Evolutionary conservation across 2,797 vertebrate species (phyloP).

Genomic region (Sternarchorhynchus goeldii): DNA sequence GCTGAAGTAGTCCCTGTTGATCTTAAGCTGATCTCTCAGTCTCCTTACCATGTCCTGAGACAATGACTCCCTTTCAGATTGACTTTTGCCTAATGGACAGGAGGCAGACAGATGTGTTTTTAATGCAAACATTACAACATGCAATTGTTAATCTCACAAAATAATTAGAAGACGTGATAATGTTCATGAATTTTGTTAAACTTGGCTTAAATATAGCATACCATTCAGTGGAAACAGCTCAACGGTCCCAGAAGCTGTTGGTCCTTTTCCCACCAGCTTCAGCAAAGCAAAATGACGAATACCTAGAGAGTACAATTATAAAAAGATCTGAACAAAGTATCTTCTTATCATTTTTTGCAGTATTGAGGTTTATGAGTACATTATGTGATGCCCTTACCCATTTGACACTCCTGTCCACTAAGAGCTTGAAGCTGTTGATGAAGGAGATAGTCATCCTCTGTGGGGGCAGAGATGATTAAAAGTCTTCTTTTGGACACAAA

Average conservation of each 20-base stretch:
- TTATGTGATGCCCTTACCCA: constrained; percentile 66
- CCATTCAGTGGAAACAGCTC: constrained; percentile 79
- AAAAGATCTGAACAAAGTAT: background rate
- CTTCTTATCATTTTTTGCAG: background rate
- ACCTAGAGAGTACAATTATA: constrained; percentile 60
- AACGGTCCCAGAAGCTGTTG: constrained; percentile 71
- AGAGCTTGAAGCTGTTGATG: constrained; percentile 78
- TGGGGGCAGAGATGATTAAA: constrained; percentile 75
- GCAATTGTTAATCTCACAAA: background rate
- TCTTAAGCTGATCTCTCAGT: constrained; percentile 76
- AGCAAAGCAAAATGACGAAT: constrained; percentile 81
- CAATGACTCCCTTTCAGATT: constrained; percentile 71
- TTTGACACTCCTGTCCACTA: constrained; percentile 72
- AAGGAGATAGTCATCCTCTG: constrained; percentile 76
- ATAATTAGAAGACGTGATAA: background rate
- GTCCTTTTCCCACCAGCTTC: constrained; percentile 71
- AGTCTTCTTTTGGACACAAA: constrained; percentile 80
- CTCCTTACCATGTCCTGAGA: constrained; percentile 66
- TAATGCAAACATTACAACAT: background rate
- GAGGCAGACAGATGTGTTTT: background rate
- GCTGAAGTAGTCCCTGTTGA: constrained; percentile 78
- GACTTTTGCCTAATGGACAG: constrained; percentile 70
- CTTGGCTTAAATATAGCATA: constrained; percentile 50
- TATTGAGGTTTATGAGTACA: background rate
- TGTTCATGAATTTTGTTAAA: background rate